These are phyloP conservation scores for Meloidogyne hapla DNA, from an alignment of 1,140 invertebrate genomes.

Conservation along the genomic window DNA sequence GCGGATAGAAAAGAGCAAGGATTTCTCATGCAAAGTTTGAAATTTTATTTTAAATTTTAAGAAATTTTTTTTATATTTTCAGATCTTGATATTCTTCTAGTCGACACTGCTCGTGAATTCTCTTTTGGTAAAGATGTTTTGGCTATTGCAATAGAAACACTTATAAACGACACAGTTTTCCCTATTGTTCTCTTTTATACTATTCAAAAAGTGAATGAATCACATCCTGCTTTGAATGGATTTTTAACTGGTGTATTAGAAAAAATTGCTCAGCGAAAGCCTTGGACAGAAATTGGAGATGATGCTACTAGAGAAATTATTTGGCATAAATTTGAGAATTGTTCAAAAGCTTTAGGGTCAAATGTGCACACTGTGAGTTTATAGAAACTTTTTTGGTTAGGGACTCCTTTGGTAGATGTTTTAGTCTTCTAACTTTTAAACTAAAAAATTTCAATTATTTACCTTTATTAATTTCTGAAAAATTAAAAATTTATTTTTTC, in stretches of 20 bases:
- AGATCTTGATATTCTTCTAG: conserved; percentile 52
- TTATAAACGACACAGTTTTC: conserved; percentile 43
- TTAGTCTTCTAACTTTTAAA: too few relatives aligned
- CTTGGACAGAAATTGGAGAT: conserved; percentile 9
- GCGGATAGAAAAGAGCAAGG: conserved; percentile 84
- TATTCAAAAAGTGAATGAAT: conserved; percentile 46
- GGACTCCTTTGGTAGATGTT: too few relatives aligned
- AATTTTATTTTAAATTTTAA: conserved; percentile 24
- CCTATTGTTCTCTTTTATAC: conserved; percentile 51
- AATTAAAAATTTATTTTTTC: too few relatives aligned
- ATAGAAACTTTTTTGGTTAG: too few relatives aligned
- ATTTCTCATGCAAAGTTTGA: conserved; percentile 82
- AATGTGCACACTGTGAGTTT: conserved; percentile 20
- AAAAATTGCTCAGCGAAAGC: conserved; percentile 42
- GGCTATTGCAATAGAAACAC: conserved; percentile 45
- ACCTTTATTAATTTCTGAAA: not conserved
- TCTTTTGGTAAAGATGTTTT: conserved; percentile 45
- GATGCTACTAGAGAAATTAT: conserved; percentile 2
- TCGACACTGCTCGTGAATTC: conserved; percentile 39
- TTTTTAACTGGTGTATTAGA: conserved; percentile 50
- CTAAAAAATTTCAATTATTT: not conserved
- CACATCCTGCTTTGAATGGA: conserved; percentile 46
- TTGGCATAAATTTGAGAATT: conserved; percentile 33
- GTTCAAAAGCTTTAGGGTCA: conserved; percentile 29
- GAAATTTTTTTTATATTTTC: conserved; percentile 25